Evolutionary conservation across 2,888 invertebrate genomes (phyloP), one percentile per base, ranked within the genome.

Genomic region (Stomorhina lunata): DNA sequence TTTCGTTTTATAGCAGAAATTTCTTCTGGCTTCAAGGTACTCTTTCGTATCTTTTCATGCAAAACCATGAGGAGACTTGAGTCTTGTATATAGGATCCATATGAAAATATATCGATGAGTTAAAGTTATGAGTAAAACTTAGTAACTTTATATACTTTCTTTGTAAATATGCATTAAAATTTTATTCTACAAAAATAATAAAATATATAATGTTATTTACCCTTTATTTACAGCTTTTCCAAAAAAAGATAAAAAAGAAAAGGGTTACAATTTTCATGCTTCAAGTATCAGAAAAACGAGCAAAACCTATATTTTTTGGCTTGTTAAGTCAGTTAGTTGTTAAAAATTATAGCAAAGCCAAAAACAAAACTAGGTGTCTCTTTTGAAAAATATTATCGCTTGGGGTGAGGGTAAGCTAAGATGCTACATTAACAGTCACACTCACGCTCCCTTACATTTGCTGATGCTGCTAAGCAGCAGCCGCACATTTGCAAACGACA

Each of bases 401-500:
- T 15, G 53, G 71, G 69, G 57, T 73, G 66, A 59, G 40, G 66
- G 27, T 20, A 61, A 32, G 48, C 48, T 65, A 43, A 40, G 20
- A 15, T 22, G 29, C 29, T 17, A 34, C 29, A 59, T 15, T 27
- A 63, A 53, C 29, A 10, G 12, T 12, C 15, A 48, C 37, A 48
- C 37, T 27, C n/a, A 40, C 7, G 40, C 15, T 59, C 34, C 15
- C 45, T 20, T 5, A 59, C 10, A 32, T 10, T 55, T 66, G 22
- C 53, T 66, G 50, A 48, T 45, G 63, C 63, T 73, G 63, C 63
- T 69, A 20, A 59, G 69, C 57, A 82, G 72, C 69, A 59, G 69
- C 57, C 79, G 72, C 69, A 82, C 69, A 82, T 82, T 82, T 82
- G 79, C 82, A 71, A 76, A 66, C 65, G 82, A 76, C 82, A 82